These are phyloP conservation scores for Hedychridium roseum DNA, from an alignment of 2,888 invertebrate species.

Conservation along the genomic window DNA sequence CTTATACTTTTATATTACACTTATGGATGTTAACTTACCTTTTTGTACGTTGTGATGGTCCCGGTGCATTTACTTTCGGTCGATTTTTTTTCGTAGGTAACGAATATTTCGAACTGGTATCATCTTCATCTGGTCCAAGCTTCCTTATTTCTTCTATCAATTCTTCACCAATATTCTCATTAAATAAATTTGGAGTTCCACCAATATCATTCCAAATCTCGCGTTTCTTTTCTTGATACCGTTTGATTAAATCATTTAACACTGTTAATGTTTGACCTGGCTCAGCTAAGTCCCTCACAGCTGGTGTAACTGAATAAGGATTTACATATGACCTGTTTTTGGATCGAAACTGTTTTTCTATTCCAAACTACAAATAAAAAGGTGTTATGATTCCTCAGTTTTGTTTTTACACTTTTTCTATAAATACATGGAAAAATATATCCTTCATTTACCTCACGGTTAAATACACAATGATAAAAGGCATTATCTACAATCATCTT, in stretches of 20 bases:
- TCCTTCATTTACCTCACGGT: slow-evolving; percentile 50
- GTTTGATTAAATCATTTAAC: slow-evolving; percentile 39
- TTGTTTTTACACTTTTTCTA: no score
- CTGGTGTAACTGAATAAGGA: slow-evolving; percentile 40
- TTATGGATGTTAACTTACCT: no score
- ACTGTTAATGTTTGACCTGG: slow-evolving; percentile 34
- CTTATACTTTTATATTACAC: no score
- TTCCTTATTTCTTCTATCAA: slow-evolving; percentile 30
- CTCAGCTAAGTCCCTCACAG: slow-evolving; percentile 36
- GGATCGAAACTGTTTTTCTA: slow-evolving; percentile 44
- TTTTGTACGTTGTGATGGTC: no score
- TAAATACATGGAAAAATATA: no score
- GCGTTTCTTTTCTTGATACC: slow-evolving; percentile 33
- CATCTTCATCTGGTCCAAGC: no score
- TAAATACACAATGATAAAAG: slow-evolving; percentile 46
- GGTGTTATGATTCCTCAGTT: no score
- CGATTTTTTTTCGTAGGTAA: no score
- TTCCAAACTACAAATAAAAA: slow-evolving; percentile 40
- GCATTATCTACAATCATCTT: slow-evolving; percentile 51
- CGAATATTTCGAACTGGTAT: no score
- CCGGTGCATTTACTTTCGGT: no score
- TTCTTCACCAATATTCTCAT: slow-evolving; percentile 36
- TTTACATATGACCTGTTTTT: slow-evolving; percentile 31
- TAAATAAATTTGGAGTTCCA: slow-evolving; percentile 32
- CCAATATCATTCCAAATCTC: background rate